Evolutionary conservation across 1,140 invertebrate species (phyloP), one percentile per base, ranked within the genome.

Genomic region (Drosophila parvula): DNA sequence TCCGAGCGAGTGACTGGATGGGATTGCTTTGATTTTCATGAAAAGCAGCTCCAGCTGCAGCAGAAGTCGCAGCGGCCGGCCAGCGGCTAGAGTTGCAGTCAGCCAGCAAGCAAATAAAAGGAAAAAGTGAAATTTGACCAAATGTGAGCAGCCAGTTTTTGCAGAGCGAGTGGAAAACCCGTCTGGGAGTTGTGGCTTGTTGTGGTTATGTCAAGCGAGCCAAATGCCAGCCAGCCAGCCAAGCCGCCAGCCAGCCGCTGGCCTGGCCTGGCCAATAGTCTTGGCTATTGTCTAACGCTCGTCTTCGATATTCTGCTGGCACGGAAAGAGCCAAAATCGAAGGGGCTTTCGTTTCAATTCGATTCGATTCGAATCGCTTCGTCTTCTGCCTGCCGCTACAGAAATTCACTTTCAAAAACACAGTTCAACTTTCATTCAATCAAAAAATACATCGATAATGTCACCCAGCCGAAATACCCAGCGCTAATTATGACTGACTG

Each of bases 41-140:
- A 58, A 70, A 58, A 73, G 69, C 69, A 47, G 55, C 48, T 50
- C 28, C 38, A 55, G 62, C 48, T 50, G 34, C 38, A 38, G 27
- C 57, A 45, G 34, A 36, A 36, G 57, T 43, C 50, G 32, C 50
- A 36, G 12, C 0, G 22, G 14, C 5, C 48, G 48, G 48, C 30
- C 30, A 8, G 30, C 48, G 48, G 50, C 50, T 51, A 34, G 18
- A 53, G 50, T 36, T 36, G 32, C 50, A 53, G 28, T 38, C 51
- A 12, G 43, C 38, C 62, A 69, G 45, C 62, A 41, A 74, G 45
- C 60, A 75, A 75, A 75, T 55, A 75, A 65, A 77, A 77, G 74
- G 81, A 85, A 85, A 85, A 85, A 85, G 82, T 85, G 84, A 88
- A 89, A 83, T 89, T 80, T 79, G 53, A 60, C 78, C 75, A 83